Base-by-base conservation (phyloP, 1,140 invertebrate species). In the Lepidurus couesii region DNA sequence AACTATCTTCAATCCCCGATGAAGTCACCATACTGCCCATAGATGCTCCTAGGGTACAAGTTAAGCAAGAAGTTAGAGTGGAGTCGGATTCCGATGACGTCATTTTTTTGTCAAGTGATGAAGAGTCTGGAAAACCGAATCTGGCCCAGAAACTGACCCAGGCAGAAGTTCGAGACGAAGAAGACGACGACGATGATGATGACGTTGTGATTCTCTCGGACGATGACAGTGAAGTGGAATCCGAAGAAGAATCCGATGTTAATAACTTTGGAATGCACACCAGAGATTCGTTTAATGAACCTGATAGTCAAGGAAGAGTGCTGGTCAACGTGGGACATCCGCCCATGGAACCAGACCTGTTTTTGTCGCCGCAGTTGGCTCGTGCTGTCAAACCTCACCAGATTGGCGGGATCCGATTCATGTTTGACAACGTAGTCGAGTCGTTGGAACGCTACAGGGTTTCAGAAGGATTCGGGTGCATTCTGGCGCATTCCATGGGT, bases 401-500 rank as follows among this genome's bases (percentile, higher is more conserved):
- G 86, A 97, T 98, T 85, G 96, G 96, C 77, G 97, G 97, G 1
- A 93, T 98, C 47, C 88, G 96, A 75, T 99, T 99, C 86, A 85
- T 99, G 24, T 99, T 95, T 86, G 97, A 98, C 85, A 98, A 98
- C 84, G 92, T 98, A 42, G 93, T 98, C 79, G 96, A 98, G 85
- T 97, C 94, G 44, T 89, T 94, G 44, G 91, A 93, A 74, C 88
- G 94, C 79, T 97, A 91, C 83, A 92, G 93, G 74, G 94, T 90
- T n/a, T 95, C 94, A 2, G 90, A 90, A 77, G 96, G 97, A 16
- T 97, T 98, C 86, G 98, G 98, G 24, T 98, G 97, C 84, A 98
- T 99, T 81, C 87, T 99, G 34, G 97, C 98, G 7, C 98, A 99
- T 87, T 98, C 96, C 26, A 99, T 99, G 98, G 98, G 98, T 1